A percentile compares a stretch with the other conserved stretches of the same genome.
phyloP scores from a whole-genome alignment of 2,113 vertebrate species.

The Agapornis roseicollis region DNA sequence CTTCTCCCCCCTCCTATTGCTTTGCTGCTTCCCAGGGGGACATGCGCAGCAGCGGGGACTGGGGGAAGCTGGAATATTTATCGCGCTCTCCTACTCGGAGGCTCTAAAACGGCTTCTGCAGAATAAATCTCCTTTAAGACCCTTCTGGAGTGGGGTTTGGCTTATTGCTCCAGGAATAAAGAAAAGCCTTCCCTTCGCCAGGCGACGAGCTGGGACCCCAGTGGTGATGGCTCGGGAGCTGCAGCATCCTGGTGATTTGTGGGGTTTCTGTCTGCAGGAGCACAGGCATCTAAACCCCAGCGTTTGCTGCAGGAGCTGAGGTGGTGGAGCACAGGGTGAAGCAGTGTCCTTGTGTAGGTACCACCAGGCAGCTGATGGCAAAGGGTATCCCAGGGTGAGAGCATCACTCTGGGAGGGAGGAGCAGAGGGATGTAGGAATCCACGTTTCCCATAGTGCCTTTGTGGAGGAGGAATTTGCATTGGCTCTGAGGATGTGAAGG shows the following conservation, averaged over 20 bases:
- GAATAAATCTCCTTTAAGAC: neutral
- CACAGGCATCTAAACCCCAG: neutral
- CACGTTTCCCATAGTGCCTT: fast-evolving
- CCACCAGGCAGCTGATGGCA: neutral
- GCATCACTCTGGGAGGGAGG: neutral
- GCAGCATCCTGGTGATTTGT: fast-evolving
- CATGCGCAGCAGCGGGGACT: neutral
- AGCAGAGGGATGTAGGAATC: neutral
- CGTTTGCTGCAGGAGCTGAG: neutral
- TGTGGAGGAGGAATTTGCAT: neutral
- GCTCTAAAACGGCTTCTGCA: neutral
- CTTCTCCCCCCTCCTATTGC: neutral
- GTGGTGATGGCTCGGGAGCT: fast-evolving
- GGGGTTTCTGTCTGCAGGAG: neutral
- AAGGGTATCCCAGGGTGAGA: neutral
- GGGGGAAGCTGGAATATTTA: neutral
- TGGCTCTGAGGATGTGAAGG: neutral
- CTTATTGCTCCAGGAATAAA: neutral
- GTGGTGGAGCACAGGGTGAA: neutral
- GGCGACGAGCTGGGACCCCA: neutral
- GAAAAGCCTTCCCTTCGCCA: neutral
- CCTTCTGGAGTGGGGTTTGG: neutral
- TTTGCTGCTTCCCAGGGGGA: neutral
- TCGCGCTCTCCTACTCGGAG: neutral
- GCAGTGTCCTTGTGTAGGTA: neutral